Evolutionary conservation across 2,113 vertebrate genomes (phyloP), one percentile per base, ranked within the genome.

Genomic region (Nibea albiflora): DNA sequence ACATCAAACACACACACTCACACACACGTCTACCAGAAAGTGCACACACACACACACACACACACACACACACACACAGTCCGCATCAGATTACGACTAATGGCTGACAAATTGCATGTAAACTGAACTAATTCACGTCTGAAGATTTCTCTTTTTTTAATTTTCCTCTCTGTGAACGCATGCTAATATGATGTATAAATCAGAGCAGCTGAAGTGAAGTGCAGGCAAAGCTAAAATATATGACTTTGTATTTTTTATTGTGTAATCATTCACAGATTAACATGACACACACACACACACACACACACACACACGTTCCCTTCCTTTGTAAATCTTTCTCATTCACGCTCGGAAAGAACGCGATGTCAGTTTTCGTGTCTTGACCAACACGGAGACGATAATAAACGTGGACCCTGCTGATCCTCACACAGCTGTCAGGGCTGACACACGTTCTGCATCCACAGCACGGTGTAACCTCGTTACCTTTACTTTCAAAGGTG

Each of bases 231-330:
- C 31, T 60, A 0, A 73, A 20, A 75, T 67, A 42, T 83, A 47
- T 39, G 73, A 4, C 53, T 65, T 15, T 7, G 50, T 39, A 50
- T 49, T 6, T 67, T 35, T 62, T 26, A 57, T 17, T 11, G 24
- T 20, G 11, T n/a, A 60, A 66, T 73, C 63, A 50, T 8, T 68
- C 42, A 57, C n/a, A 49, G 62, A 83, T 61, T 52, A 70, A 46
- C 31, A 60, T 50, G 26, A 60, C 22, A 44, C 4, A 42, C n/a
- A 24, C 47, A 22, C 50, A 61, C 42, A 50, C 64, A 78, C 44
- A 67, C 47, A 8, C 42, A 44, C 31, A 35, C 31, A 35, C 31
- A 31, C 31, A 31, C 28, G 9, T 44, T 44, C 11, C 31, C 9
- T 46, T 14, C 10, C 14, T 44, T 44, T 11, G 10, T 12, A 12